Conservation (phyloP, 2,888 invertebrate species). For the Elaeidobius kamerunicus region DNA sequence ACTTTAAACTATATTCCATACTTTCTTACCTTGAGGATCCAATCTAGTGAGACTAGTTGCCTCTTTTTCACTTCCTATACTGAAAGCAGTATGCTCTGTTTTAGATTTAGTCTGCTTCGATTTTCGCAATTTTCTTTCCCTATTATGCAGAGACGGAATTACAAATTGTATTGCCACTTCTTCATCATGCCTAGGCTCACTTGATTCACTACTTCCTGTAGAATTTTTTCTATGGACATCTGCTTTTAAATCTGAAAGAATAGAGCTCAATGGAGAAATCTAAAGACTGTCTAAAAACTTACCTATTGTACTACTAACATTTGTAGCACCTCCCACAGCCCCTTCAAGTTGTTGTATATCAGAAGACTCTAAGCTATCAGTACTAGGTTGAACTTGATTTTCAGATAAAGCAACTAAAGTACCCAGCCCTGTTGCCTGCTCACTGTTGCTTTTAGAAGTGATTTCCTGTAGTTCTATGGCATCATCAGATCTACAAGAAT, state of each 20-base stretch:
- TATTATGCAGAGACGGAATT: conserved; percentile 28
- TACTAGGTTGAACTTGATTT: conserved; percentile 25
- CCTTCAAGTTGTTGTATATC: conserved; percentile 44
- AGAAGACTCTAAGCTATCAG: conserved; percentile 50
- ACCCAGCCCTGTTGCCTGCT: conserved; percentile 29
- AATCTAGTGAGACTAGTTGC: conserved; percentile 49
- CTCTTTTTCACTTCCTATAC: conserved; percentile 49
- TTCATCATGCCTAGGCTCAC: conserved; percentile 54
- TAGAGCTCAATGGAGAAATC: too few species aligned
- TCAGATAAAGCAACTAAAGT: conserved; percentile 40
- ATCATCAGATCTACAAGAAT: conserved; percentile 45
- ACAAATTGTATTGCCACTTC: conserved; percentile 44
- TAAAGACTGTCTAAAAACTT: too few species aligned
- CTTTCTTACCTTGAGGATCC: conserved; percentile 48
- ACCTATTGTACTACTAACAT: conserved; percentile 47
- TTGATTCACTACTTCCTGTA: conserved; percentile 81
- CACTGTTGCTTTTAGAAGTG: conserved; percentile 15
- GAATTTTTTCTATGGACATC: conserved; percentile 92
- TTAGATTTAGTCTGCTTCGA: conserved; percentile 40
- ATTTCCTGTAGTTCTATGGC: conserved; percentile 40
- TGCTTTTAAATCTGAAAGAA: conserved; percentile 79
- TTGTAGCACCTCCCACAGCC: conserved; percentile 35
- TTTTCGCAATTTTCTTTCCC: conserved; percentile 31
- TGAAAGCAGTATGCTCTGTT: conserved; percentile 45
- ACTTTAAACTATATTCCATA: background rate